Evolutionary conservation across 2,113 vertebrate species (phyloP), one percentile per base, ranked within the genome.

Genomic region (Syngnathus typhle): DNA sequence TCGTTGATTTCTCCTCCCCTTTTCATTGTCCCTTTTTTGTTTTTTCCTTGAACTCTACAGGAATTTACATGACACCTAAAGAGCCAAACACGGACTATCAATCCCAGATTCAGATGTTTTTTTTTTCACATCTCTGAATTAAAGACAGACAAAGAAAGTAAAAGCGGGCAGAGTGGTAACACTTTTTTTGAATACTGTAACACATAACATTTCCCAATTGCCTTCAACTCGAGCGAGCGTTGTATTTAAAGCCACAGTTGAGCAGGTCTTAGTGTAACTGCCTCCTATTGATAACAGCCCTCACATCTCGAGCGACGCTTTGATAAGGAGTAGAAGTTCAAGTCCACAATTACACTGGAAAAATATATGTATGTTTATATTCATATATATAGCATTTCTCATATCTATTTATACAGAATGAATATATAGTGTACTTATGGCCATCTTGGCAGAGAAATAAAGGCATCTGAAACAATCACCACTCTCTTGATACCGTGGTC

Each of bases 281-380:
- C 74, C 73, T 83, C 70, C 84, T 83, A 82, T 74, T 84, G 66
- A 73, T 81, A 77, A 84, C 78, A 52, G 76, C 67, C 84, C 71
- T 85, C 80, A 77, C 86, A 72, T 86, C 87, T 87, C 83, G 58
- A 86, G 80, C 67, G 77, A 75, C 81, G 74, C 73, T 84, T 70
- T 79, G 81, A 83, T 82, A 85, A 83, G 84, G 87, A 90, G 84
- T 82, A 88, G 87, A 88, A 87, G 85, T 85, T 77, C 75, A 77
- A 82, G 87, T 89, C 83, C 87, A 90, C 91, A 91, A 90, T 86
- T 90, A 91, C 89, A 91, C 90, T 91, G 90, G 81, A 92, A 92
- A 92, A 92, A 92, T 92, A 92, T 91, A 92, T 84, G 87, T 89
- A 90, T 90, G 90, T 90, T 91, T 89, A 88, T 90, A 91, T 91